A percentile compares a stretch with the other conserved stretches of the same genome.
Conservation (phyloP, 2,888 invertebrate species). For the Ephialtes manifestator region DNA sequence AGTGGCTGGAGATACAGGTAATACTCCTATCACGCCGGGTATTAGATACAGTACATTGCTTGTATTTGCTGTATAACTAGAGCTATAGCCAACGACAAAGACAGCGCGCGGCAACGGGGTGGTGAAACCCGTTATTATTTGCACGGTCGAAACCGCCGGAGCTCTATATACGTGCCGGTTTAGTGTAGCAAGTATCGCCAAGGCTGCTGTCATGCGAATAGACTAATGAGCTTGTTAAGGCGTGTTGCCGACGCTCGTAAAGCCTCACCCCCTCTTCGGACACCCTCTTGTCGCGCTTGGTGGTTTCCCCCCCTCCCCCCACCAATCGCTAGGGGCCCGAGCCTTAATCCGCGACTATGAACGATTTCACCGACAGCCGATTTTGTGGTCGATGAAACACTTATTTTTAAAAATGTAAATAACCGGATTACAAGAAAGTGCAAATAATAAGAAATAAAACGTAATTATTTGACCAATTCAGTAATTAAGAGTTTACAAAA, state of each 20-base stretch:
- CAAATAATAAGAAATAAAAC: not conserved
- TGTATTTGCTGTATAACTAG: slow-evolving; percentile 56
- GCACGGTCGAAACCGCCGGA: slow-evolving; percentile 65
- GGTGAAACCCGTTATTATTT: slow-evolving; percentile 72
- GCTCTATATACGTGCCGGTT: slow-evolving; percentile 40
- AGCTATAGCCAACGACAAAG: slow-evolving; percentile 66
- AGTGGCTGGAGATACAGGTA: slow-evolving; percentile 40
- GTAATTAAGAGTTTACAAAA: no score
- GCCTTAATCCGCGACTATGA: slow-evolving; percentile 49
- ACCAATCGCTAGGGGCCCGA: slow-evolving; percentile 39
- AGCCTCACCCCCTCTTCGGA: slow-evolving; percentile 56
- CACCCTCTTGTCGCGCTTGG: slow-evolving; percentile 55
- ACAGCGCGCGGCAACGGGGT: slow-evolving; percentile 61
- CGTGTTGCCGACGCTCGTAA: slow-evolving; percentile 74
- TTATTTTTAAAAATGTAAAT: not conserved
- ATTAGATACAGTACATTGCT: slow-evolving; percentile 44
- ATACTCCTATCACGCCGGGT: slow-evolving; percentile 52
- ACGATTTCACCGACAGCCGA: slow-evolving; percentile 45
- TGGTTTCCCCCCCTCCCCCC: slow-evolving; percentile 23
- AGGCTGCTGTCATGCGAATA: slow-evolving; percentile 78
- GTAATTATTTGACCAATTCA: not conserved
- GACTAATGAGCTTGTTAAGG: slow-evolving; percentile 82
- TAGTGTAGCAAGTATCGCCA: slow-evolving; percentile 49
- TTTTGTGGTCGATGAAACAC: slow-evolving; percentile 34
- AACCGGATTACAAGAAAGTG: slow-evolving; percentile 14